Evolutionary conservation across 2,888 invertebrate genomes (phyloP).

Genomic region (Philaethria dido): DNA sequence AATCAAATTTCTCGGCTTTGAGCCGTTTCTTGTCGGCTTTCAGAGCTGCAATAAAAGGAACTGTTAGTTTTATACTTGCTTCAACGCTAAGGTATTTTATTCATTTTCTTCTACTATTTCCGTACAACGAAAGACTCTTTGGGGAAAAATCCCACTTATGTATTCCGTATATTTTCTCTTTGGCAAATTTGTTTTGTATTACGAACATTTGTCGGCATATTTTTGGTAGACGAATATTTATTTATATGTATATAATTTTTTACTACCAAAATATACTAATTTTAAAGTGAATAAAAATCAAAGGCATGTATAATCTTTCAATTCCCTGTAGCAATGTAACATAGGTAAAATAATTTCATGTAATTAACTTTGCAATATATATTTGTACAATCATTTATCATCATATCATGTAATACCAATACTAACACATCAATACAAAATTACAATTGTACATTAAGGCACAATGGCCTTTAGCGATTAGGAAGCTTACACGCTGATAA

Average conservation of each 20-base stretch:
- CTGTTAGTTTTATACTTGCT: slow-evolving; percentile 38
- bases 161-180: slow-evolving; percentile 26
- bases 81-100: slow-evolving; percentile 31
- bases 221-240: not conserved
- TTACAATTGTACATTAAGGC: slow-evolving; percentile 23
- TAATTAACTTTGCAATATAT: not conserved
- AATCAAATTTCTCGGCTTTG: slow-evolving; percentile 96
- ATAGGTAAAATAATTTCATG: too few species aligned
- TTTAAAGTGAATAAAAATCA: too few species aligned
- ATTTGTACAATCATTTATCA: not conserved
- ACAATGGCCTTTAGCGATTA: slow-evolving; percentile 47
- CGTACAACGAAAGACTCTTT: slow-evolving; percentile 35
- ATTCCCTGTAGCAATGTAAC: too few species aligned
- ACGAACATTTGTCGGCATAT: slow-evolving; percentile 18
- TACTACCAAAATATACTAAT: too few species aligned
- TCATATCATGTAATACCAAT: not conserved
- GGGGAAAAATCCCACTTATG: slow-evolving; percentile 28
- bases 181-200: slow-evolving; percentile 23
- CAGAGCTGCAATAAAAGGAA: slow-evolving; percentile 82
- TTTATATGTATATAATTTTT: not conserved
- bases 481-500: slow-evolving; percentile 51
- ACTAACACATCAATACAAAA: slow-evolving; percentile 21
- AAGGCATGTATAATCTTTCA: too few species aligned
- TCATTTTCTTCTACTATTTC: slow-evolving; percentile 37
- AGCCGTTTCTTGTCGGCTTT: slow-evolving; percentile 95